Base-by-base conservation (phyloP, 2,888 invertebrate species). In the Cacoxenus indagator region DNA sequence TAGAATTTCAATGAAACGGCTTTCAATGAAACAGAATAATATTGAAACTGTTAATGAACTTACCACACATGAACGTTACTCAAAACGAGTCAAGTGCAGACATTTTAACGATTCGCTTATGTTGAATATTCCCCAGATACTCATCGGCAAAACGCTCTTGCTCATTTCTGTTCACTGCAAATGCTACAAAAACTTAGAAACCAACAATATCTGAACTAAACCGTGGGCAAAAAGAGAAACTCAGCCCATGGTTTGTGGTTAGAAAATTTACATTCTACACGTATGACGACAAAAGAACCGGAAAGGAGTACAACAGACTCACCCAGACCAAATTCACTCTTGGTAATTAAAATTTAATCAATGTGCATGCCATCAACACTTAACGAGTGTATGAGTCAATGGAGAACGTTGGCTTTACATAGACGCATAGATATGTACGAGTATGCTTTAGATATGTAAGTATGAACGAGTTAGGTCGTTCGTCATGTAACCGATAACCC, bases 331-430 rank as follows among this genome's bases (percentile, higher is more conserved):
- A 75, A 81, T 77, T 81, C 81, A 74, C 76, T 78, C 73, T 73
- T 76, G 80, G 81, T 81, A 81, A 81, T 81, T 81, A 81, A 81
- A 81, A 81, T 81, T 83, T 81, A 81, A 81, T 81, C 81, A 81
- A 76, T 80, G 83, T 78, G 78, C 81, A 83, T 82, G 9, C 31
- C 59, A 27, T 43, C 59, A 31, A n/a, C 45, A 43, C 14, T 8
- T 43, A 43, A 43, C 45, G 45, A 43, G 45, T 54, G 4, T 6
- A 54, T n/a, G n/a, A 59, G 17, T 17, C 31, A 31, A 17, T 17
- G n/a, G n/a, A n/a, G n/a, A n/a, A n/a, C n/a, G n/a, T n/a, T n/a
- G n/a, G n/a, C n/a, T n/a, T n/a, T n/a, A n/a, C n/a, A n/a, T n/a
- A n/a, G n/a, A n/a, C n/a, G n/a, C n/a, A n/a, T n/a, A n/a, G n/a